These are phyloP conservation scores for Lepisosteus osseus DNA, from an alignment of 2,113 vertebrate species.

Conservation along the genomic window DNA sequence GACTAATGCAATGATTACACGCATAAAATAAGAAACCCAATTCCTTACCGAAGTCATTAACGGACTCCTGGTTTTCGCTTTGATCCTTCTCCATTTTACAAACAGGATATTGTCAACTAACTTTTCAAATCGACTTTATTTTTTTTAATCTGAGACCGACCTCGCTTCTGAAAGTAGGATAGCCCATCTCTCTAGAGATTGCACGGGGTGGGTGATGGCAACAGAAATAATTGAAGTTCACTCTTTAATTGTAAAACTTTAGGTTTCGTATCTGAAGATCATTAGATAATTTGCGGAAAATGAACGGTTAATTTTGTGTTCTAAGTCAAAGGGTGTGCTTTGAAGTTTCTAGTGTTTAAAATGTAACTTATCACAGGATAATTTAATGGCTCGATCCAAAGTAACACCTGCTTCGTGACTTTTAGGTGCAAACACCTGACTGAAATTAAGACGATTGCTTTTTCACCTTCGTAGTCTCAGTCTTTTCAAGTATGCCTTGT, in stretches of 20 bases:
- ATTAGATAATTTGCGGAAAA: neutral
- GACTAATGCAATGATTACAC: conserved; percentile 8
- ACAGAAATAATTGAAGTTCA: neutral
- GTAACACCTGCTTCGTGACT: neutral
- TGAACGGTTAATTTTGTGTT: neutral
- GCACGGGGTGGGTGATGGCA: neutral
- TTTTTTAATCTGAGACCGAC: neutral
- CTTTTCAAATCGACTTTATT: neutral
- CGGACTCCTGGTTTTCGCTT: neutral
- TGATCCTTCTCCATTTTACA: neutral
- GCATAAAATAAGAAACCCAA: neutral
- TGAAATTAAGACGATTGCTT: too few relatives aligned
- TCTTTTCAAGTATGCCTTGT: too few relatives aligned
- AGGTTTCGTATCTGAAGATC: neutral
- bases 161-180: neutral
- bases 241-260: neutral
- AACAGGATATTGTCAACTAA: neutral
- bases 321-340: neutral
- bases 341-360: neutral
- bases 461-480: too few relatives aligned
- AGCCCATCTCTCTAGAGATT: neutral
- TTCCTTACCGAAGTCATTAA: neutral
- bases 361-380: neutral
- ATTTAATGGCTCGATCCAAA: neutral
- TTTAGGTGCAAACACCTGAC: too few relatives aligned